Evolutionary conservation across 2,113 vertebrate species (phyloP).

Genomic region (Oreocharis arfaki): DNA sequence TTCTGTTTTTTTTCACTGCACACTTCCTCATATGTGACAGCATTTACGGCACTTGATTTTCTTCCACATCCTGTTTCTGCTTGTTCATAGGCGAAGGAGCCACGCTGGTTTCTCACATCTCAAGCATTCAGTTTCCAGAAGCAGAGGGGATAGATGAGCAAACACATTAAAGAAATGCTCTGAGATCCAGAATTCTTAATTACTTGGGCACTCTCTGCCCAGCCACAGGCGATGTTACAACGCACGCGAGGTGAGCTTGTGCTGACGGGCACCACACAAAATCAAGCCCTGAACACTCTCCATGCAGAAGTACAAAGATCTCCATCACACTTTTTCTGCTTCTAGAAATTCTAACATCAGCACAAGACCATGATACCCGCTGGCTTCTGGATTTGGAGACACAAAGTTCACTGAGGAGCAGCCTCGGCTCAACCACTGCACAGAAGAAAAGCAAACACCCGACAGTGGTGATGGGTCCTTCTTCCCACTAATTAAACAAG

Average conservation of each 20-base stretch:
- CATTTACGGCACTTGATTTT: not conserved
- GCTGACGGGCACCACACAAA: accelerated
- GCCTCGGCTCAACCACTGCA: accelerated
- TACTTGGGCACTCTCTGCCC: not conserved
- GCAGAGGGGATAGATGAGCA: not conserved
- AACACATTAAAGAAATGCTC: not conserved
- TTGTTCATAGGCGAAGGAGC: not conserved
- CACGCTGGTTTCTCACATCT: accelerated
- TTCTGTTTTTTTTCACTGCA: not conserved
- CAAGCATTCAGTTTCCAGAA: not conserved
- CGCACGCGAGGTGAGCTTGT: accelerated
- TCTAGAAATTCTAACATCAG: not conserved
- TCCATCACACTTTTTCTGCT: not conserved
- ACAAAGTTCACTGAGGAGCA: not conserved
- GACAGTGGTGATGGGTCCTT: accelerated
- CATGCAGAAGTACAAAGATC: too few relatives aligned
- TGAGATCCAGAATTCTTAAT: not conserved
- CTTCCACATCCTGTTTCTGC: not conserved
- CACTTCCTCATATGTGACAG: not conserved
- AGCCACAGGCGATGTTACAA: not conserved
- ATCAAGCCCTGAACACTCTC: not conserved
- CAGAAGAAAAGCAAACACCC: not conserved
- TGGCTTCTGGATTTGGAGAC: not conserved
- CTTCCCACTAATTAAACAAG: not conserved
- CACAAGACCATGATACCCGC: not conserved